Conservation (phyloP, 2,113 vertebrate species). For the Sterrhoptilus dennistouni region DNA sequence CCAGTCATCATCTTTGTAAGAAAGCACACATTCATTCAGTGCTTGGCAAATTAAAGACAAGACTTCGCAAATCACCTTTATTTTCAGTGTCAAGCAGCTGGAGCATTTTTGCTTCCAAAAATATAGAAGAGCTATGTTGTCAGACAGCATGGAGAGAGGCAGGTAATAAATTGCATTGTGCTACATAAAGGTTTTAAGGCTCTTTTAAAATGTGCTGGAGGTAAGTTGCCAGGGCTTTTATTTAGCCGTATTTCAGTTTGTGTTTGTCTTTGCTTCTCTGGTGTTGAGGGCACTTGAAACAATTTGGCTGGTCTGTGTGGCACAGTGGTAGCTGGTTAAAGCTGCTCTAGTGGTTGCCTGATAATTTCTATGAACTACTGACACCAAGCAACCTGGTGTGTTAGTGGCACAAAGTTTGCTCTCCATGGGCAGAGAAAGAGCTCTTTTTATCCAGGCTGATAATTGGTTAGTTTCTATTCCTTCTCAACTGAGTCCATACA, state of each 20-base stretch:
- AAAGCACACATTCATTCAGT: background rate
- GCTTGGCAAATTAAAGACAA: slow-evolving; percentile 2
- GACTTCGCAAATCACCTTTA: background rate
- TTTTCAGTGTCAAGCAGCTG: slow-evolving; percentile 9
- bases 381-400: background rate
- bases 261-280: background rate
- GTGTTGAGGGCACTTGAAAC: background rate
- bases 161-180: background rate
- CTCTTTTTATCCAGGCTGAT: background rate
- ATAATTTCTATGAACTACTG: background rate
- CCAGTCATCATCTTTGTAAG: background rate
- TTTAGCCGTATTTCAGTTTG: background rate
- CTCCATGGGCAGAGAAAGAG: background rate
- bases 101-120: slow-evolving; percentile 14
- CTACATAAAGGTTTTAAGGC: background rate
- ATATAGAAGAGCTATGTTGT: background rate
- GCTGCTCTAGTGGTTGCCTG: background rate
- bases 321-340: background rate
- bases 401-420: background rate
- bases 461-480: background rate
- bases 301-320: background rate
- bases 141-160: background rate
- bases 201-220: background rate
- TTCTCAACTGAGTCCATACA: background rate
- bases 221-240: background rate